Base-by-base conservation (phyloP, 2,113 vertebrate species). In the Trichechus manatus region DNA sequence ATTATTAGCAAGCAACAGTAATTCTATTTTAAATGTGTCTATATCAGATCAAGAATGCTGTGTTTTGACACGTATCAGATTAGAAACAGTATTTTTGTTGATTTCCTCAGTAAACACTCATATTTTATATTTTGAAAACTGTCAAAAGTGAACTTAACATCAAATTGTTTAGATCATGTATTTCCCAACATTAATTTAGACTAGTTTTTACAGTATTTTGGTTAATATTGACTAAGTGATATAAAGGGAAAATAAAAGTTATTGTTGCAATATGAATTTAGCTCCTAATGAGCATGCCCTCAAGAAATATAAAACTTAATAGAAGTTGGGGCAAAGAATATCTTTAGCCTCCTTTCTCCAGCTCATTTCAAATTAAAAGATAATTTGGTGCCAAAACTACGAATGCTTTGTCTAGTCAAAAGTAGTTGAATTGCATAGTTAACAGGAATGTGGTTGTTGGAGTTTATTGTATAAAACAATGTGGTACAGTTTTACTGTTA, bases 81-180 rank as follows among this genome's bases (percentile, higher is more conserved):
- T 66, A 78, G 42, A 90, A 87, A 66, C 0, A 70, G 11, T 84
- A 59, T 80, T 84, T 80, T 23, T 93, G 15, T 77, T 70, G n/a
- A 53, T 89, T 89, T 84, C 87, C 61, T 84, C 25, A 63, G 7
- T 31, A 36, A 56, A 61, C 10, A 75, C 6, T 39, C 9, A 64
- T 25, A 80, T 68, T 29, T 78, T 89, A 53, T 89, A 11, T 70
- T 90, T 74, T 89, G n/a, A 92, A 93, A 78, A 8, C 63, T 84
- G 31, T 68, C 23, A 94, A 50, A 50, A 85, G 19, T 59, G 7
- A 93, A 44, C 14, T 78, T 88, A 70, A 29, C 3, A 86, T 88
- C 17, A 78, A 47, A 90, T 53, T 92, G 19, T 53, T 90, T 77
- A 80, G 13, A 39, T 75, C 66, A 53, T 20, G 1, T 56, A 86